Conservation (phyloP, 2,797 vertebrate genomes). For the Galagoides demidoff region DNA sequence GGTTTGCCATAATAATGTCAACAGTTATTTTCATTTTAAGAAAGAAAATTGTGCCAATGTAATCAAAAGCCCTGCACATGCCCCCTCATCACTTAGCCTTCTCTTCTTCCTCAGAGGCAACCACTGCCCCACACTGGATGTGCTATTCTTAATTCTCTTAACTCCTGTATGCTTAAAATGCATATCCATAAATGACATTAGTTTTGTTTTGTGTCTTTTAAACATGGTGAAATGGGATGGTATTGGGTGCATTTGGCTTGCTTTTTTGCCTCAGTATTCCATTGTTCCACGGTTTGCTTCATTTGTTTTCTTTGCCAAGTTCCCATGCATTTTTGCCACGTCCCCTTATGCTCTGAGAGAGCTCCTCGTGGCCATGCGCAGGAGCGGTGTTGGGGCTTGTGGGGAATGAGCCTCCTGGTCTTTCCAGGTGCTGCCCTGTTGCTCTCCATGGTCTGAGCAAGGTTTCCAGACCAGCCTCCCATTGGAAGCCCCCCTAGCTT, state of each 20-base stretch:
- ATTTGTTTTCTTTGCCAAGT: neutral
- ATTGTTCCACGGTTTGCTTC: fast-evolving
- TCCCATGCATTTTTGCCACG: fast-evolving
- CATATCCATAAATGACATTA: no score
- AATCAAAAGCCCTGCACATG: fast-evolving
- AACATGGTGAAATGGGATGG: no score
- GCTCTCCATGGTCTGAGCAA: neutral
- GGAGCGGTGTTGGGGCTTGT: fast-evolving
- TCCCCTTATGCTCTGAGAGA: neutral
- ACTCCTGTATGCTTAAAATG: neutral
- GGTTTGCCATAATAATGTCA: neutral
- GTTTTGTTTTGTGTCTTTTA: neutral
- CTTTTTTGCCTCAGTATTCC: no score
- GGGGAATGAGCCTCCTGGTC: neutral
- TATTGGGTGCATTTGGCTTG: fast-evolving
- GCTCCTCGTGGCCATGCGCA: neutral
- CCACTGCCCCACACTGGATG: neutral
- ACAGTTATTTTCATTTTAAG: neutral
- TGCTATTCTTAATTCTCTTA: neutral
- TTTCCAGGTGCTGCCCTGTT: neutral
- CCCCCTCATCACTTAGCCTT: fast-evolving
- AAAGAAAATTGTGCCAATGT: neutral
- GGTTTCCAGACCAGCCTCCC: neutral
- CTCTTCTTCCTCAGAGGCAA: neutral
- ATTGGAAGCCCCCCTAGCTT: neutral